A percentile compares a stretch with the other conserved stretches of the same genome.
These are phyloP conservation scores for Kryptolebias marmoratus DNA, from an alignment of 2,113 vertebrate genomes.

Conservation along the genomic window DNA sequence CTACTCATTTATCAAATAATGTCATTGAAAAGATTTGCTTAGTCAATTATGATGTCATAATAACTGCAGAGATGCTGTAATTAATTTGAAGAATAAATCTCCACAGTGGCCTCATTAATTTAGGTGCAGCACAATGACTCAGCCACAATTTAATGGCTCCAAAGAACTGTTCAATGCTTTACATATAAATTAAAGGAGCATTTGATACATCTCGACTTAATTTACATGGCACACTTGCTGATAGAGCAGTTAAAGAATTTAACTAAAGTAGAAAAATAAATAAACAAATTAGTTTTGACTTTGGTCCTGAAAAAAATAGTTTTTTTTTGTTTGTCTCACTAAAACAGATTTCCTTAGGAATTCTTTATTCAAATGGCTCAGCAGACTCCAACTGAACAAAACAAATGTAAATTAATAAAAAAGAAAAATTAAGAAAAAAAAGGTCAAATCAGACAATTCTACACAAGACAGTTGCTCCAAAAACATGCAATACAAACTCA, in stretches of 20 bases:
- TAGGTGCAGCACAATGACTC: slow-evolving; percentile 57
- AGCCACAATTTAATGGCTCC: slow-evolving; percentile 59
- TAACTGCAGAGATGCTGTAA: slow-evolving; percentile 59
- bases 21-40: slow-evolving; percentile 56
- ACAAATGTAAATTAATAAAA: too few relatives aligned
- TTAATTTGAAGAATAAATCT: slow-evolving; percentile 68
- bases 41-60: slow-evolving; percentile 75
- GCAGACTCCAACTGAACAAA: too few relatives aligned
- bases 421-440: too few relatives aligned
- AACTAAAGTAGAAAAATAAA: slow-evolving; percentile 48
- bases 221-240: slow-evolving; percentile 48
- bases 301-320: slow-evolving; percentile 2
- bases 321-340: not conserved
- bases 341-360: not conserved
- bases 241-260: slow-evolving; percentile 40
- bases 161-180: slow-evolving; percentile 62
- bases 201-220: slow-evolving; percentile 51
- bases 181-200: slow-evolving; percentile 27
- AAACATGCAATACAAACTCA: too few relatives aligned
- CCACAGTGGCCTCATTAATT: slow-evolving; percentile 72
- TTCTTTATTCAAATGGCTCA: too few relatives aligned
- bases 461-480: too few relatives aligned
- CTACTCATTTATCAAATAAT: slow-evolving; percentile 38
- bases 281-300: slow-evolving; percentile 24
- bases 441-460: too few relatives aligned